Evolutionary conservation across 2,888 invertebrate species (phyloP).

Genomic region (Drosophila engyochracea): DNA sequence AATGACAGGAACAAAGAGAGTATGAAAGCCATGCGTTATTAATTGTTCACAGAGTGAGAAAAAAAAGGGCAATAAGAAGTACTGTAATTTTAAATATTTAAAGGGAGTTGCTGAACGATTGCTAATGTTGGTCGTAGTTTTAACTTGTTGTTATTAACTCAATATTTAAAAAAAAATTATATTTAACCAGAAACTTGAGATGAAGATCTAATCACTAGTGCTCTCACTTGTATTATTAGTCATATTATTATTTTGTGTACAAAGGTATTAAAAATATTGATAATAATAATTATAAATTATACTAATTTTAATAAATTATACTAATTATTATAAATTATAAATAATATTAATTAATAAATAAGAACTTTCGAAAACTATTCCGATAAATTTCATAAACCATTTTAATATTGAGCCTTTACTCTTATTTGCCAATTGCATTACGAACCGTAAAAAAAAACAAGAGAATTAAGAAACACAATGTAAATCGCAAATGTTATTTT

Average conservation of each 20-base stretch:
- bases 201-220: neutral
- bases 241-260: neutral
- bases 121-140: neutral
- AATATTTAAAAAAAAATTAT: neutral
- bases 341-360: neutral
- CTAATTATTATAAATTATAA: neutral
- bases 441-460: neutral
- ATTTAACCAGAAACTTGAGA: neutral
- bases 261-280: neutral
- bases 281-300: neutral
- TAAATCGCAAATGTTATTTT: neutral
- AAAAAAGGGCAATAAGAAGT: neutral
- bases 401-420: neutral
- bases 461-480: neutral
- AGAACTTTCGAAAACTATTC: neutral
- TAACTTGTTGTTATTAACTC: neutral
- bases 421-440: neutral
- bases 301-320: neutral
- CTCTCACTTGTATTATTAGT: neutral
- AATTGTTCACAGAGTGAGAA: conserved; percentile 33
- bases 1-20: conserved; percentile 27
- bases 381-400: neutral
- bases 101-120: neutral
- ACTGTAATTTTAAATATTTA: neutral
- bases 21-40: conserved; percentile 30